These are phyloP conservation scores for Cylindroiulus punctatus DNA, from an alignment of 2,888 invertebrate species.

Conservation along the genomic window DNA sequence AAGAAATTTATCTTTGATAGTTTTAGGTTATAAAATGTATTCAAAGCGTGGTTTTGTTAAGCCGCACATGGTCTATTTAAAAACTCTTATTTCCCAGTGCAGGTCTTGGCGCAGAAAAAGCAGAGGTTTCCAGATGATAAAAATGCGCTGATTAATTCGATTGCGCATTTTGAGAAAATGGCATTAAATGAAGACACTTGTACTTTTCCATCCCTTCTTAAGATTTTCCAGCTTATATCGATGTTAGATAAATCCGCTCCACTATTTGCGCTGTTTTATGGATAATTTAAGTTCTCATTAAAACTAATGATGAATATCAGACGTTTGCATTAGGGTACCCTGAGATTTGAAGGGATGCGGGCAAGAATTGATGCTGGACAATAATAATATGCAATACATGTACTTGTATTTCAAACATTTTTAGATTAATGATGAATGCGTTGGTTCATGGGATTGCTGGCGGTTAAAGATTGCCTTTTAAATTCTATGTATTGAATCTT, in stretches of 20 bases:
- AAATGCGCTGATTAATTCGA: not conserved
- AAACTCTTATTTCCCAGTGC: not conserved
- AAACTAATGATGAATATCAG: constrained; percentile 14
- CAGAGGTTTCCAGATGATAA: not conserved
- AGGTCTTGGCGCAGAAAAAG: not conserved
- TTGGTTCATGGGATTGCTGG: not conserved
- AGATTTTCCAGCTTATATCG: not conserved
- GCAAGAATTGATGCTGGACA: no score
- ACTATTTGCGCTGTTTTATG: not conserved
- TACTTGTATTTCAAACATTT: not conserved
- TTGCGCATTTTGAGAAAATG: not conserved
- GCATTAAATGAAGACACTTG: not conserved
- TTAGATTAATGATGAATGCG: not conserved
- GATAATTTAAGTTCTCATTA: constrained; percentile 29
- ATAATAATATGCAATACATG: no score
- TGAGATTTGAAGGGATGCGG: not conserved
- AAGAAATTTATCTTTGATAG: not conserved
- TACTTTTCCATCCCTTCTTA: not conserved
- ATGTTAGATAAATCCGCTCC: not conserved
- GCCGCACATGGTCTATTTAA: not conserved
- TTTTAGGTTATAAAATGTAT: not conserved
- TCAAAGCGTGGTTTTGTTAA: not conserved
- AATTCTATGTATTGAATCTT: no score
- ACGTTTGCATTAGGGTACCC: not conserved
- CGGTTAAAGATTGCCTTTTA: no score